Percentiles rank a stretch among this genome's conserved stretches.
Evolutionary conservation across 2,113 vertebrate genomes (phyloP).

Genomic region (Tenebrosternarchus preto): DNA sequence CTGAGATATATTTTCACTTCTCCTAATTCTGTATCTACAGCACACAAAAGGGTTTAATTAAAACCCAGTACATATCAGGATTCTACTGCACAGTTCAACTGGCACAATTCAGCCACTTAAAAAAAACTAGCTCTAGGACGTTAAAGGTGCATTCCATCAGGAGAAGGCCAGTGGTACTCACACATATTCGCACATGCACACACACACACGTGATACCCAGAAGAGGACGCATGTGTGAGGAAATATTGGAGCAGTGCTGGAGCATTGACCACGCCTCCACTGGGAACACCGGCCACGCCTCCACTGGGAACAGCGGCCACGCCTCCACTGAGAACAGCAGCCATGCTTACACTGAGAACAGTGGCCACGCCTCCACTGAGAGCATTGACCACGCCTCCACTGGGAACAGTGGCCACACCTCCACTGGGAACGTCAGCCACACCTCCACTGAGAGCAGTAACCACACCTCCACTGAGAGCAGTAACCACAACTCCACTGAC

Average conservation of each 20-base stretch:
- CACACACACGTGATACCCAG: slow-evolving; percentile 32
- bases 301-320: neutral
- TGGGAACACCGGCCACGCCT: neutral
- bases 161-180: slow-evolving; percentile 55
- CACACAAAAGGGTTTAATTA: slow-evolving; percentile 50
- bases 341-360: neutral
- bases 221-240: neutral
- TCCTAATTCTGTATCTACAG: slow-evolving; percentile 9
- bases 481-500: no score
- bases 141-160: slow-evolving; percentile 64
- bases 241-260: neutral
- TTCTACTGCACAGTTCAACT: slow-evolving; percentile 48
- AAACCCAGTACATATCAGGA: slow-evolving; percentile 41
- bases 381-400: neutral
- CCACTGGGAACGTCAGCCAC: no score
- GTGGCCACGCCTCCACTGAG: neutral
- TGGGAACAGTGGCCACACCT: no score
- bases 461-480: neutral
- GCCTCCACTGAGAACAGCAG: no score
- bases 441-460: neutral
- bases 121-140: slow-evolving; percentile 55
- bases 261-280: neutral
- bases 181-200: neutral
- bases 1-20: neutral
- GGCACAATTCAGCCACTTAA: slow-evolving; percentile 51